Conservation (phyloP, 2,888 invertebrate genomes). For the Drosophila yooni region DNA sequence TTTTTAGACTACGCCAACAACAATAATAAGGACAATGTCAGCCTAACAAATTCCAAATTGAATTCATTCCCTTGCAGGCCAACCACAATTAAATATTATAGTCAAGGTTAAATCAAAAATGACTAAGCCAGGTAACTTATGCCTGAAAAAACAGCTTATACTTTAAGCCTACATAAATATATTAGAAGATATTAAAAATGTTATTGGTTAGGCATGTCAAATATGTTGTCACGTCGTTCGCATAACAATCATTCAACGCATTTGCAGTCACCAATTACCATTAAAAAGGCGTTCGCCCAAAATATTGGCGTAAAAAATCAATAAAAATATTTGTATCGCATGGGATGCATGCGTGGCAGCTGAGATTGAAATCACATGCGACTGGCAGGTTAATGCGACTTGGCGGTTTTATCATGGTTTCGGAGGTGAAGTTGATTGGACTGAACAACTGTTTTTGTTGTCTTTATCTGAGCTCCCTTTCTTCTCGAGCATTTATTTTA, state of each 20-base stretch:
- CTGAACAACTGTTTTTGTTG: background rate
- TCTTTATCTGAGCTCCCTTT: background rate
- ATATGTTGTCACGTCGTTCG: constrained; percentile 47
- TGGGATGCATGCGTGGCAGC: constrained; percentile 8
- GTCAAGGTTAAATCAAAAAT: background rate
- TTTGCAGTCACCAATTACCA: constrained; percentile 52
- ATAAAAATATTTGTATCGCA: constrained; percentile 29
- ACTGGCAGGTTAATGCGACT: constrained; percentile 6
- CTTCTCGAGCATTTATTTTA: background rate
- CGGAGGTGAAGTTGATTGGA: background rate
- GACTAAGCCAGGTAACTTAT: background rate
- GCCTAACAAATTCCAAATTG: background rate
- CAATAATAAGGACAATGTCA: background rate
- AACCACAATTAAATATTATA: background rate
- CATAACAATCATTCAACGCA: constrained; percentile 61
- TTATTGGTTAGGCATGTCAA: background rate
- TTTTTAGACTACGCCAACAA: background rate
- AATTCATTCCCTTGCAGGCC: background rate
- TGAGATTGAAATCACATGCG: constrained; percentile 51
- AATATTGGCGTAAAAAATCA: constrained; percentile 39
- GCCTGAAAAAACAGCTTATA: background rate
- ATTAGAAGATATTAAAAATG: background rate
- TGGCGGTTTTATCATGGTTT: background rate
- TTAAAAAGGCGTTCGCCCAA: constrained; percentile 45
- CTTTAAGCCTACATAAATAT: background rate